These are phyloP conservation scores for Eolophus roseicapilla DNA, from an alignment of 2,113 vertebrate genomes.

Conservation along the genomic window DNA sequence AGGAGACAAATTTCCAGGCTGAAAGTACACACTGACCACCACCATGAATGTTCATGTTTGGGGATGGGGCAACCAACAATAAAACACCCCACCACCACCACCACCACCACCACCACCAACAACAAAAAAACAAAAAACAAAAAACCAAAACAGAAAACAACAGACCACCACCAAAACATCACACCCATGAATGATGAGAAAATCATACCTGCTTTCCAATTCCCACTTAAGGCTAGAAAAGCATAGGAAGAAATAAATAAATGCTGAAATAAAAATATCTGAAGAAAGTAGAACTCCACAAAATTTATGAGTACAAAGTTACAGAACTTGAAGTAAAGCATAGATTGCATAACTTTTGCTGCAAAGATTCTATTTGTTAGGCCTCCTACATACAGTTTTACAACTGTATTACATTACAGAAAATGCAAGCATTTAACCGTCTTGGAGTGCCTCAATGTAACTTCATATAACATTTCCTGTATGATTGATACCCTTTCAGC, in stretches of 20 bases:
- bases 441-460: background rate
- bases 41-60: background rate
- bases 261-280: background rate
- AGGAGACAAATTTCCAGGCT: background rate
- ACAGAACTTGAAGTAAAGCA: background rate
- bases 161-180: background rate
- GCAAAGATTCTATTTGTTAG: background rate
- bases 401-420: background rate
- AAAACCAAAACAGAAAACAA: background rate
- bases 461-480: background rate
- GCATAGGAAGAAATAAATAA: background rate
- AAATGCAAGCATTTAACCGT: constrained; percentile 5
- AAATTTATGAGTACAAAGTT: background rate
- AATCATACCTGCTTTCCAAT: background rate
- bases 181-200: background rate
- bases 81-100: background rate
- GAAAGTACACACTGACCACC: background rate
- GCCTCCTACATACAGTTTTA: background rate
- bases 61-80: background rate
- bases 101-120: too few species aligned
- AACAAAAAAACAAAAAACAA: too few species aligned
- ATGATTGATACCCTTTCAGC: constrained; percentile 51
- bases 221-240: background rate
- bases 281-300: background rate
- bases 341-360: background rate